Conservation (phyloP, 2,888 invertebrate genomes). For the Hypomecis atomaria region DNA sequence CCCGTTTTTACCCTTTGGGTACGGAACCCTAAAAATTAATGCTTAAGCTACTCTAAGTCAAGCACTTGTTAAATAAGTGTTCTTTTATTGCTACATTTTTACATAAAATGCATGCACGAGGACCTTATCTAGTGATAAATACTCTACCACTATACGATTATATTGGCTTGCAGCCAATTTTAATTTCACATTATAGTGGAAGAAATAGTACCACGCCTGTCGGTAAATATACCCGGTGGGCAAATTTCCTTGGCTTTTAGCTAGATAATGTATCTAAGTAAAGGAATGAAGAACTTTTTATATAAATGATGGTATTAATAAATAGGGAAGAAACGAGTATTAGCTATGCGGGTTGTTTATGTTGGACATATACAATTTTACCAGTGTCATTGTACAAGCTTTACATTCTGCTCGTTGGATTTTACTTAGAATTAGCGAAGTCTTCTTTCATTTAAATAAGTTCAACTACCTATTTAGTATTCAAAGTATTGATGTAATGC, state of each 20-base stretch:
- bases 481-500: too few relatives aligned
- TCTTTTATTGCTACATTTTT: conserved; percentile 27
- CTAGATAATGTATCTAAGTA: conserved; percentile 25
- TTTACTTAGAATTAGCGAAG: too few relatives aligned
- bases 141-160: conserved; percentile 66
- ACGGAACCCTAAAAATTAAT: too few relatives aligned
- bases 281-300: conserved; percentile 20
- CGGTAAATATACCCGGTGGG: conserved; percentile 38
- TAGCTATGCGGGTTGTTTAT: too few relatives aligned
- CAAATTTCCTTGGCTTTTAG: conserved; percentile 30
- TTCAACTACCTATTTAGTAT: too few relatives aligned
- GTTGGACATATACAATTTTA: too few relatives aligned
- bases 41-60: background rate
- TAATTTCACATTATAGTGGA: conserved; percentile 68
- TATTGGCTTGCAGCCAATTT: conserved; percentile 76
- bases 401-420: too few relatives aligned
- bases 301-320: conserved; percentile 25
- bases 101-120: conserved; percentile 39
- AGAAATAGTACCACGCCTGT: conserved; percentile 52
- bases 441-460: too few relatives aligned
- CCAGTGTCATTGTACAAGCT: too few relatives aligned
- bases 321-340: conserved; percentile 3
- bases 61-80: conserved; percentile 23
- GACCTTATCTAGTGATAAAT: conserved; percentile 59
- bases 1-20: too few relatives aligned